phyloP scores from a whole-genome alignment of 2,113 vertebrate genomes.

The Melozone crissalis region DNA sequence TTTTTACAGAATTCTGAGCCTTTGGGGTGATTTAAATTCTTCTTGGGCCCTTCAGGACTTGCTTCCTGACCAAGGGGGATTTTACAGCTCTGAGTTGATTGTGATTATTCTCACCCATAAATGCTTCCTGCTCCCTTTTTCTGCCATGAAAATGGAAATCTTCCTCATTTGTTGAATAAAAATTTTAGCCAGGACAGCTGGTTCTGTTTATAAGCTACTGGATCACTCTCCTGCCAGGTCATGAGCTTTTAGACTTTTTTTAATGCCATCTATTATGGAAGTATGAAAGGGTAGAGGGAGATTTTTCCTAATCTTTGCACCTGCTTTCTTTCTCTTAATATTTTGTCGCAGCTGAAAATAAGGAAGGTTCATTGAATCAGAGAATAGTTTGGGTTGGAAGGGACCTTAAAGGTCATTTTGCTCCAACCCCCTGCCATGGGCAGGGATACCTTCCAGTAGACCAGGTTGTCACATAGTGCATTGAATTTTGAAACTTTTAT shows the following conservation, averaged over 20 bases:
- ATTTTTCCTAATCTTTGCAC: not conserved
- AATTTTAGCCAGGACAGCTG: not conserved
- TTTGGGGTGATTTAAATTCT: not conserved
- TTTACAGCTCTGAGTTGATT: not conserved
- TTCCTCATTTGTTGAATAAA: not conserved
- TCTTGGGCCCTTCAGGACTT: not conserved
- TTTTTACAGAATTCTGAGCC: not conserved
- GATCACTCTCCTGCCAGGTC: not conserved
- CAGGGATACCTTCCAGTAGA: not conserved
- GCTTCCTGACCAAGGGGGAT: not conserved
- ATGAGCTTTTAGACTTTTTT: accelerated
- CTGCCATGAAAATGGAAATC: not conserved
- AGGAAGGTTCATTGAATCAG: not conserved
- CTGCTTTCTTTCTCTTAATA: not conserved
- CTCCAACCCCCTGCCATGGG: not conserved
- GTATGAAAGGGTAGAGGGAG: not conserved
- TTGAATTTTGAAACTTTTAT: not conserved
- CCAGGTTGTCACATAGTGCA: not conserved
- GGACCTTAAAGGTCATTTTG: not conserved
- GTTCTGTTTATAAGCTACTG: not conserved
- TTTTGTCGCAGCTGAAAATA: not conserved
- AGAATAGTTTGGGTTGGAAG: not conserved
- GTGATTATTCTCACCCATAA: not conserved
- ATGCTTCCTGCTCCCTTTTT: not conserved
- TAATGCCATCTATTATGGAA: not conserved